A percentile compares a stretch with the other conserved stretches of the same genome.
Evolutionary conservation across 1,140 invertebrate genomes (phyloP).

Genomic region (Tetranychus cinnabarinus): DNA sequence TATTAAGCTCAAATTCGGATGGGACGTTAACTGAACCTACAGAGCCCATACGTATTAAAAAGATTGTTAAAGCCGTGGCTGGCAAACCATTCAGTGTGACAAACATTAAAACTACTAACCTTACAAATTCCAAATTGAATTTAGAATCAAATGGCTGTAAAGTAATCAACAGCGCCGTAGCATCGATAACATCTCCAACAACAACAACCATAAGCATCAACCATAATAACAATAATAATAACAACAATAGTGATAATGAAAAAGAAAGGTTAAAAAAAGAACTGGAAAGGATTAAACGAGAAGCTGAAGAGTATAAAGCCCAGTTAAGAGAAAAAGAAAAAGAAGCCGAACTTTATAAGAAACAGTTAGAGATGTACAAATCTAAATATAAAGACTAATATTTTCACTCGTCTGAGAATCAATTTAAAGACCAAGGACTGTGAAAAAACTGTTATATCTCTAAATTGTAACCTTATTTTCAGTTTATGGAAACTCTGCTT

Average conservation of each 20-base stretch:
- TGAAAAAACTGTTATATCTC: too few species aligned
- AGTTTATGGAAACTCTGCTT: too few species aligned
- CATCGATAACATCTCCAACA: background rate
- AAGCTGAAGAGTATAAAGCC: background rate
- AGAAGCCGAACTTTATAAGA: background rate
- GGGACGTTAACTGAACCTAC: background rate
- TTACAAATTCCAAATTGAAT: background rate
- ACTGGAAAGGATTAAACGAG: background rate
- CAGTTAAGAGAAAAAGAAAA: background rate
- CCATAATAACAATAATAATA: too few species aligned
- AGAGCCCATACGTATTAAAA: background rate
- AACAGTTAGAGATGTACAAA: background rate
- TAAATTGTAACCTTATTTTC: too few species aligned
- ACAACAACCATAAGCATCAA: background rate
- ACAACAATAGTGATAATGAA: too few species aligned
- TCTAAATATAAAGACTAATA: too few species aligned
- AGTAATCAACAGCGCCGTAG: background rate
- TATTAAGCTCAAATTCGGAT: slow-evolving; percentile 1
- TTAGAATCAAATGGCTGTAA: slow-evolving; percentile 1
- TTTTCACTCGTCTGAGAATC: too few species aligned
- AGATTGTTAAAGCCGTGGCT: background rate
- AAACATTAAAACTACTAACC: background rate
- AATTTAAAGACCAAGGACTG: too few species aligned
- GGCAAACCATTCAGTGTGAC: background rate
- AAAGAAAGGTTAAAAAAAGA: background rate